Conservation (phyloP, 2,113 vertebrate genomes). For the Tichodroma muraria region DNA sequence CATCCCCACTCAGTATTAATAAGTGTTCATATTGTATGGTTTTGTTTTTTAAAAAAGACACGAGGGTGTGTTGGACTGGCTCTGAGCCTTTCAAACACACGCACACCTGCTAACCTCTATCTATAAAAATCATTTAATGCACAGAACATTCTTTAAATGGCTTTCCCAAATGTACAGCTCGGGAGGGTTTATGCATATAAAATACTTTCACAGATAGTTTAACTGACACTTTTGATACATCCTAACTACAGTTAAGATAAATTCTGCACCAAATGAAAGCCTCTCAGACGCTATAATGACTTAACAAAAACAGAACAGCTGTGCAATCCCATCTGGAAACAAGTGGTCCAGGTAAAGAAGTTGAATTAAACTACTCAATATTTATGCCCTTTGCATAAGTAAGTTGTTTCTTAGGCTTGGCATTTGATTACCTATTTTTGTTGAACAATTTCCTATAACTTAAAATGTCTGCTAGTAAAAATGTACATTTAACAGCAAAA, state of each 20-base stretch:
- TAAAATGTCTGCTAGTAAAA: constrained; percentile 6
- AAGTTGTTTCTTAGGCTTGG: background rate
- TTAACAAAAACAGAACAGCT: background rate
- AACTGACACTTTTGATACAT: constrained; percentile 33
- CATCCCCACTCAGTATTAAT: background rate
- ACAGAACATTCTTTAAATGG: background rate
- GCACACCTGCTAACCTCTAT: background rate
- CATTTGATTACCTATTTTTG: background rate
- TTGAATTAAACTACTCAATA: background rate
- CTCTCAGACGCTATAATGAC: background rate
- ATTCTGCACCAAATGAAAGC: background rate
- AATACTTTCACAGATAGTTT: background rate
- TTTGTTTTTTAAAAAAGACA: background rate
- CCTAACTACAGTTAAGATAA: constrained; percentile 4
- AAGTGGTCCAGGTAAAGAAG: background rate
- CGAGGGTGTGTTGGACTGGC: background rate
- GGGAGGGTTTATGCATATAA: background rate
- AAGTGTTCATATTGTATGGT: background rate
- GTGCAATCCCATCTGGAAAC: constrained; percentile 20
- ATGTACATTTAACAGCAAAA: background rate
- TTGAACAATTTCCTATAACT: constrained; percentile 13
- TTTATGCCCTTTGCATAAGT: background rate
- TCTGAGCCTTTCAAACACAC: background rate
- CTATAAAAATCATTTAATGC: background rate
- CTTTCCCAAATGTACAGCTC: background rate